Conservation (phyloP, 2,888 invertebrate species). For the Zelleria hepariella region DNA sequence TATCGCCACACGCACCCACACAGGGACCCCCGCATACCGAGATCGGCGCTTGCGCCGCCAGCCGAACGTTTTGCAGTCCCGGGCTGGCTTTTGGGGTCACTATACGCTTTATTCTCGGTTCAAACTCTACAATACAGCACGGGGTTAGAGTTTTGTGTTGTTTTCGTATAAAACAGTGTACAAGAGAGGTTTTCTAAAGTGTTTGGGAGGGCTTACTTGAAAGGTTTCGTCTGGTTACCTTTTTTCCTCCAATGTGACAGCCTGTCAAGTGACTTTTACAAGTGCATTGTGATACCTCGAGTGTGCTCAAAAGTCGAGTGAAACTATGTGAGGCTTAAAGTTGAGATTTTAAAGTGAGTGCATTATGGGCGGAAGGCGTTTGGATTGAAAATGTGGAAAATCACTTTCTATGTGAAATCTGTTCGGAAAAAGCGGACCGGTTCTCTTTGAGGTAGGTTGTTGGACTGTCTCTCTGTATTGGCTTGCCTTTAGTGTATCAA, state of each 20-base stretch:
- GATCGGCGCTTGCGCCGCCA: constrained; percentile 44
- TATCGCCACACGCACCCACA: constrained; percentile 32
- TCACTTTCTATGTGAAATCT: constrained; percentile 56
- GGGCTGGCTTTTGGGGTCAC: constrained; percentile 61
- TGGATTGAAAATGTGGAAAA: constrained; percentile 55
- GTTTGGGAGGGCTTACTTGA: no score
- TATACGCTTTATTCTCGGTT: constrained; percentile 50
- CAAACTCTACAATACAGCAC: neutral
- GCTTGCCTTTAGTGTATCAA: neutral
- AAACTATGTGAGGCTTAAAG: constrained; percentile 22
- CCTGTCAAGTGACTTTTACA: neutral
- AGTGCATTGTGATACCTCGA: constrained; percentile 11
- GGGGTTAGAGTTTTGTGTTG: neutral
- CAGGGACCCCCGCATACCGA: constrained; percentile 50
- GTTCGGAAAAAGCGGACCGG: constrained; percentile 59
- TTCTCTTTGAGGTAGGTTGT: constrained; percentile 38
- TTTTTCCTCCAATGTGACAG: neutral
- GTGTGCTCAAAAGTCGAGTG: constrained; percentile 28
- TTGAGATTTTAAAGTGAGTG: constrained; percentile 22
- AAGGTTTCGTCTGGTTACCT: neutral
- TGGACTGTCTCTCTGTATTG: neutral
- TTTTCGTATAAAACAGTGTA: neutral
- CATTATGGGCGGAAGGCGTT: constrained; percentile 39
- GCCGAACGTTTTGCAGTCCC: constrained; percentile 63
- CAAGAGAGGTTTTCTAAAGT: neutral